Evolutionary conservation across 2,113 vertebrate species (phyloP).

Genomic region (Perognathus longimembris): DNA sequence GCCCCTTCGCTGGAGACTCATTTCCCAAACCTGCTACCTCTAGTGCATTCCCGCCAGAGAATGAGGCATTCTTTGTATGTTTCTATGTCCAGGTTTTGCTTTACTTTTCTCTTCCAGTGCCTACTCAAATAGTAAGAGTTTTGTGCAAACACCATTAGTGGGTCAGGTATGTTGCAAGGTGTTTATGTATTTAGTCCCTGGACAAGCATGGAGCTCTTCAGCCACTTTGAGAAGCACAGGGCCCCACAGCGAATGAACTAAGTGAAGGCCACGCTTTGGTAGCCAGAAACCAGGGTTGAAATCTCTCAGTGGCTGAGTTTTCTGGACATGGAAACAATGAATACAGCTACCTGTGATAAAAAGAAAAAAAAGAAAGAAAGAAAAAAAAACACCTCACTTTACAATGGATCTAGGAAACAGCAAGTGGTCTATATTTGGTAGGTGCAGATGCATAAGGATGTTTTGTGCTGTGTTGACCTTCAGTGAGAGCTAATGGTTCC

Average conservation of each 20-base stretch:
- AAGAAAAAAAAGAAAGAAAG: not conserved
- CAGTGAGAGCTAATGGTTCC: not conserved
- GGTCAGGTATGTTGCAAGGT: not conserved
- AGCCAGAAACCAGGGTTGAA: not conserved
- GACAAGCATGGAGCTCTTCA: not conserved
- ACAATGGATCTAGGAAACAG: not conserved
- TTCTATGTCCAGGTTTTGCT: slow-evolving; percentile 3
- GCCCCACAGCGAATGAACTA: too few relatives aligned
- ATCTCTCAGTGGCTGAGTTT: not conserved
- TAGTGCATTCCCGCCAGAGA: not conserved
- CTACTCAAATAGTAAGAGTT: not conserved
- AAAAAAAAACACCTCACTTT: too few relatives aligned
- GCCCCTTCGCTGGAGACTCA: slow-evolving; percentile 30
- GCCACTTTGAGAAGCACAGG: not conserved
- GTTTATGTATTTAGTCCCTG: not conserved
- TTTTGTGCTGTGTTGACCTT: not conserved
- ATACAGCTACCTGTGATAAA: not conserved
- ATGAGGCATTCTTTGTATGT: slow-evolving; percentile 10
- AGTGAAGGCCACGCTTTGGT: not conserved
- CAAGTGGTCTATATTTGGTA: not conserved
- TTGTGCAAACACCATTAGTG: not conserved
- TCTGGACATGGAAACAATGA: not conserved
- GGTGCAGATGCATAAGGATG: not conserved
- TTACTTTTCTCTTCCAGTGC: slow-evolving; percentile 5
- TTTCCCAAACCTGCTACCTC: slow-evolving; percentile 48